Evolutionary conservation across 2,888 invertebrate species (phyloP), one percentile per base, ranked within the genome.

Genomic region (Choreutis nemorana): DNA sequence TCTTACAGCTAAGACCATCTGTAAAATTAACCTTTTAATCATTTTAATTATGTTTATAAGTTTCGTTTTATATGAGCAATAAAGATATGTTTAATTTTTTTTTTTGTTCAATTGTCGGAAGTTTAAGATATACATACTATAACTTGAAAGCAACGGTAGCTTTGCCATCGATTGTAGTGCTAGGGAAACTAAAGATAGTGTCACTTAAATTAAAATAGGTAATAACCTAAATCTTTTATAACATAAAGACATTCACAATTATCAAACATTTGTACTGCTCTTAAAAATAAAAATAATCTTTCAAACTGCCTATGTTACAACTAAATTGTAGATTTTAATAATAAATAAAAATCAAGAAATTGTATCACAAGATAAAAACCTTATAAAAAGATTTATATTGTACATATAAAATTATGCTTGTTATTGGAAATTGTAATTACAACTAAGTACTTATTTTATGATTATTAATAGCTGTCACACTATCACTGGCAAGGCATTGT

Each of bases 401-500:
- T 14, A 15, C 24, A 24, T 14, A 22, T 26, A n/a, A 18, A 15
- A 32, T 32, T 27, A 26, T 20, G n/a, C n/a, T n/a, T n/a, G n/a
- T n/a, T n/a, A n/a, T n/a, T n/a, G n/a, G n/a, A n/a, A n/a, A 27
- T 27, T 8, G 8, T 16, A 11, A 12, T 16, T 18, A 23, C 22
- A 22, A 16, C 18, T 27, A 18, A 12, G 20, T 27, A 27, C 27
- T 15, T 14, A 14, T 11, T 3, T 26, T 12, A 26, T 7, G n/a
- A 14, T 36, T 36, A 28, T 32, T 39, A 40, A 29, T 38, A 43
- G 35, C 32, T 40, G 44, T 58, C 51, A 57, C 55, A 59, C 48
- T 47, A 50, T 46, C 52, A 55, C 54, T 59, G 61, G 61, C 57
- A 63, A 62, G 60, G 54, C 44, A 48, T 41, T 39, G 30, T 34